These are phyloP conservation scores for Ophraella communa DNA, from an alignment of 2,888 invertebrate species.

Conservation along the genomic window DNA sequence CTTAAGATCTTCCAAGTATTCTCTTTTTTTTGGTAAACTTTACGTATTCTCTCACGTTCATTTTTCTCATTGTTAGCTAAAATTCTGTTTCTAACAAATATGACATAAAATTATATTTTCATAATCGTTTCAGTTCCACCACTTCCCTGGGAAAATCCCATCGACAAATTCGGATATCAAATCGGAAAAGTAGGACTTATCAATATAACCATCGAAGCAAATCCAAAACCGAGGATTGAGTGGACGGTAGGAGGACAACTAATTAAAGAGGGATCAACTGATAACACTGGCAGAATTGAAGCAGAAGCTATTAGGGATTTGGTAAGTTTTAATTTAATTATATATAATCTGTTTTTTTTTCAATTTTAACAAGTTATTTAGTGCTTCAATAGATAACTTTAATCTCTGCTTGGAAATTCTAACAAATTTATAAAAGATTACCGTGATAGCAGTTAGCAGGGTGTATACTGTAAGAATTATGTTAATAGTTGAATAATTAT, in stretches of 20 bases:
- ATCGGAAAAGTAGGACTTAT: constrained; percentile 75
- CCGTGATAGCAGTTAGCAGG: no score
- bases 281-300: constrained; percentile 61
- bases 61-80: no score
- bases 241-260: constrained; percentile 70
- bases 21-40: no score
- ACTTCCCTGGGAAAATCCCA: constrained; percentile 64
- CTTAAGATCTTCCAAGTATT: no score
- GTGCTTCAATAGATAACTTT: no score
- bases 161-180: constrained; percentile 76
- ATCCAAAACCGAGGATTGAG: constrained; percentile 72
- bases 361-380: no score
- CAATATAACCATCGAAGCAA: constrained; percentile 74
- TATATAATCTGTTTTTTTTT: not conserved
- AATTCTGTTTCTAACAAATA: not conserved
- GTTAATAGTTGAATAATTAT: no score
- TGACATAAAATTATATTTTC: not conserved
- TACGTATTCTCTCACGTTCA: no score
- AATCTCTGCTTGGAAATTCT: no score
- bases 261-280: constrained; percentile 63
- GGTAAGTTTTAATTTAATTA: constrained; percentile 51
- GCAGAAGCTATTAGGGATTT: constrained; percentile 60
- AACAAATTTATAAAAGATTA: no score
- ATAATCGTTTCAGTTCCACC: constrained; percentile 67
- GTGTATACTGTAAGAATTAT: no score